phyloP scores from a whole-genome alignment of 2,113 vertebrate genomes.

The Dasyurus viverrinus region DNA sequence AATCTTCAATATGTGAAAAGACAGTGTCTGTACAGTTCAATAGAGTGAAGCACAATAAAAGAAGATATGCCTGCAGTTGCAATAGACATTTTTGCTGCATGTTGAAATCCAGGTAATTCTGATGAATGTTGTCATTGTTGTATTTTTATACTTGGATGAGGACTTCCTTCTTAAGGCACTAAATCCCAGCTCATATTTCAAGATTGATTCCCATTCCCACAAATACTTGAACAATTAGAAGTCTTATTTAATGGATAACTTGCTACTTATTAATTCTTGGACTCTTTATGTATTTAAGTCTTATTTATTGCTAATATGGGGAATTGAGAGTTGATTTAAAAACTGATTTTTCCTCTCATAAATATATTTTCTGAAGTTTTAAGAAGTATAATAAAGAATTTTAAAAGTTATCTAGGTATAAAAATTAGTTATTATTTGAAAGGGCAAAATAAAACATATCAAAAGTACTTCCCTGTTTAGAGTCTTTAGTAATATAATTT shows the following conservation, averaged over 20 bases:
- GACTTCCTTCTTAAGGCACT: not conserved
- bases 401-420: not conserved
- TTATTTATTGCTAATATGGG: not conserved
- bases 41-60: not conserved
- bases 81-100: not conserved
- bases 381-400: not conserved
- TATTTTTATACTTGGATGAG: not conserved
- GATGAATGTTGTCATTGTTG: not conserved
- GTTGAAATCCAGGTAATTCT: not conserved
- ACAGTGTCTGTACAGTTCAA: not conserved
- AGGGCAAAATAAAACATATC: constrained; percentile 9
- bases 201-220: not conserved
- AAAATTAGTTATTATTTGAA: constrained; percentile 14
- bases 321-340: not conserved
- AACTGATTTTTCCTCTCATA: not conserved
- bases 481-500: not conserved
- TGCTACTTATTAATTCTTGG: not conserved
- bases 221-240: not conserved
- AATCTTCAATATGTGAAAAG: not conserved
- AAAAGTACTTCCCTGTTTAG: not conserved
- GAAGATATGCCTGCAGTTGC: not conserved
- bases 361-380: constrained; percentile 26
- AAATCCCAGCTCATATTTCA: not conserved
- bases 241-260: not conserved
- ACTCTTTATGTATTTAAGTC: not conserved